Conservation (phyloP, 2,113 vertebrate species). For the Pteropus alecto region DNA sequence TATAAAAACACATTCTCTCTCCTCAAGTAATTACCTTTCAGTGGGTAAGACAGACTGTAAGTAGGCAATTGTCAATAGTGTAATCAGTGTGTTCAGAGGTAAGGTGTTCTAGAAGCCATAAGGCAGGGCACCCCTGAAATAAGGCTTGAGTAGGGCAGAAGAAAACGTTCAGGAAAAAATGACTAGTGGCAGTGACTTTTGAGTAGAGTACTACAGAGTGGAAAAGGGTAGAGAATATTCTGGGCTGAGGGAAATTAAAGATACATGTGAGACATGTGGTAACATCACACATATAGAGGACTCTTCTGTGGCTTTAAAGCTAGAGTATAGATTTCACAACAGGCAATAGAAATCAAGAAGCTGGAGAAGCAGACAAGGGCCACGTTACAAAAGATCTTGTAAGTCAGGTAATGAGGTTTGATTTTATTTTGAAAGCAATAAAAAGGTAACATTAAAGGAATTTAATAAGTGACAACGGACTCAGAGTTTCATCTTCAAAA, state of each 20-base stretch:
- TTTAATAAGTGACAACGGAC: not conserved
- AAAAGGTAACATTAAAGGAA: not conserved
- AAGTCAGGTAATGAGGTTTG: not conserved
- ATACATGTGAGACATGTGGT: not conserved
- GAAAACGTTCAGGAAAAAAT: not conserved
- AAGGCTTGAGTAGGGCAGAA: not conserved
- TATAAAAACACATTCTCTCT: not conserved
- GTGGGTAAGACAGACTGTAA: not conserved
- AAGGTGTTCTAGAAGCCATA: not conserved
- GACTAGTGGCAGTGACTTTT: not conserved
- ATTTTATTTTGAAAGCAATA: not conserved
- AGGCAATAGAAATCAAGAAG: not conserved
- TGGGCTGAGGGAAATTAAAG: not conserved
- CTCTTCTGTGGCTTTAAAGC: not conserved
- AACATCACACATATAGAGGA: not conserved
- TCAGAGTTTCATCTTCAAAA: not conserved
- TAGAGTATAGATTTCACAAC: not conserved
- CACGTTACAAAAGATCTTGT: not conserved
- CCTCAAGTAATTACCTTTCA: not conserved
- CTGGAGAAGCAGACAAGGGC: not conserved
- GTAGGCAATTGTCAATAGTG: not conserved
- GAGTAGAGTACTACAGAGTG: not conserved
- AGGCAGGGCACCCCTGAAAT: not conserved
- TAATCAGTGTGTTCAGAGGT: not conserved
- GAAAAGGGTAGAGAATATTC: not conserved